phyloP scores from a whole-genome alignment of 2,797 vertebrate species.

The Propithecus perrieri region DNA sequence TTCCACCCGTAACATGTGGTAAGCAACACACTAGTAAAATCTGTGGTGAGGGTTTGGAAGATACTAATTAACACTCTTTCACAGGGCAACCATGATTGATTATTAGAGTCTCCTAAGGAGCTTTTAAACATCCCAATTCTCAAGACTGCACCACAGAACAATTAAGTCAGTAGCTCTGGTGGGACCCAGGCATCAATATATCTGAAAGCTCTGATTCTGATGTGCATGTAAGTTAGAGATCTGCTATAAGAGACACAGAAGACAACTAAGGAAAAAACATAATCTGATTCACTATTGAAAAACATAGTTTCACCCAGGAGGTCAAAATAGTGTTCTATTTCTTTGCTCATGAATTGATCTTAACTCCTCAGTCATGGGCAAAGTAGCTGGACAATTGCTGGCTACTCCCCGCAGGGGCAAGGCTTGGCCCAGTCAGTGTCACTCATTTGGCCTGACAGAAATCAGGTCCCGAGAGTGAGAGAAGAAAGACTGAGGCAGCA shows the following conservation, averaged over 20 bases:
- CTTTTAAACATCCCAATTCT: neutral
- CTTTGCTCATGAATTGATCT: neutral
- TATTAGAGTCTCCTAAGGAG: neutral
- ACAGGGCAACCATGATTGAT: neutral
- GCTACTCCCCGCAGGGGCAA: neutral
- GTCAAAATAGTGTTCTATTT: constrained; percentile 26
- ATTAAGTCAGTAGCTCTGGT: neutral
- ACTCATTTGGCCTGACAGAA: neutral
- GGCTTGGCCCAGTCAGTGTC: neutral
- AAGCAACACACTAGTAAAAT: neutral
- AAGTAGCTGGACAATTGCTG: neutral
- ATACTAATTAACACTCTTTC: neutral
- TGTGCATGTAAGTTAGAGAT: neutral
- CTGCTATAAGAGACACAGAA: neutral
- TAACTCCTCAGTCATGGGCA: neutral
- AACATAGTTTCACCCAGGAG: neutral
- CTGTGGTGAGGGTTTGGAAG: neutral
- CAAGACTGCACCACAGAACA: neutral
- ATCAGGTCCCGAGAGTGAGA: neutral
- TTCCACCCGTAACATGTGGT: neutral
- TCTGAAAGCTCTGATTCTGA: neutral
- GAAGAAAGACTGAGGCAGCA: neutral
- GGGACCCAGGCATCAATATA: neutral
- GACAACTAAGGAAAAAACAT: neutral
- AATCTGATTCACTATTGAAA: neutral